Percentiles rank a stretch among this genome's conserved stretches.
Conservation (phyloP, 2,797 vertebrate genomes). For the Brachyrhaphis roseni region DNA sequence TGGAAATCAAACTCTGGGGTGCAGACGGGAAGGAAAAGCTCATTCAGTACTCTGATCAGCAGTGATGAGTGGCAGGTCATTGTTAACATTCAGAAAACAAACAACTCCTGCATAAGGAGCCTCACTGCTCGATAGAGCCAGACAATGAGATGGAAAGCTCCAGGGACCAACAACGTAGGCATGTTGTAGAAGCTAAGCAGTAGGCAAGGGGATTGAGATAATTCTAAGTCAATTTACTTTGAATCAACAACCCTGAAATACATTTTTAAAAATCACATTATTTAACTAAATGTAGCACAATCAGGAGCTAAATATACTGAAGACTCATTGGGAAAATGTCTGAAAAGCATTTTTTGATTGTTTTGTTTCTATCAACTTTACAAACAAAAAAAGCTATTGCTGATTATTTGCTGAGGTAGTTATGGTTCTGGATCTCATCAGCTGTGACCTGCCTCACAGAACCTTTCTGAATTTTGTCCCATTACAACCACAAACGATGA, state of each 20-base stretch:
- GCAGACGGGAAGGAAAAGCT: conserved; percentile 68
- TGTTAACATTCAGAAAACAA: conserved; percentile 78
- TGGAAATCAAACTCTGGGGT: conserved; percentile 78
- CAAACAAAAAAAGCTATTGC: background rate
- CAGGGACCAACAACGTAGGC: conserved; percentile 34
- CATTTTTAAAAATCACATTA: conserved; percentile 9
- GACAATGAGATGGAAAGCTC: conserved; percentile 50
- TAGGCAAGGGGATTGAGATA: conserved; percentile 32
- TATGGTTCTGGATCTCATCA: background rate
- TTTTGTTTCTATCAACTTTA: background rate
- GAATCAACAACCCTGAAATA: conserved; percentile 22
- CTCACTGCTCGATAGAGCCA: conserved; percentile 23
- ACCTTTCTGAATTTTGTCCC: background rate
- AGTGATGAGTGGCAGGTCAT: conserved; percentile 82
- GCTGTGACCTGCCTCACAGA: background rate
- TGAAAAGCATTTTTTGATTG: background rate
- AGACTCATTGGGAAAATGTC: background rate
- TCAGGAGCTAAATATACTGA: background rate
- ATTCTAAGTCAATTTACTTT: conserved; percentile 25
- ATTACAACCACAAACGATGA: background rate
- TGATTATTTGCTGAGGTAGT: background rate
- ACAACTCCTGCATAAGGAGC: conserved; percentile 50
- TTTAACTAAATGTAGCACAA: background rate
- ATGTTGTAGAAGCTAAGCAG: conserved; percentile 26
- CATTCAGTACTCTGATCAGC: conserved; percentile 81